Base-by-base conservation (phyloP, 2,113 vertebrate genomes). In the Mirounga angustirostris region DNA sequence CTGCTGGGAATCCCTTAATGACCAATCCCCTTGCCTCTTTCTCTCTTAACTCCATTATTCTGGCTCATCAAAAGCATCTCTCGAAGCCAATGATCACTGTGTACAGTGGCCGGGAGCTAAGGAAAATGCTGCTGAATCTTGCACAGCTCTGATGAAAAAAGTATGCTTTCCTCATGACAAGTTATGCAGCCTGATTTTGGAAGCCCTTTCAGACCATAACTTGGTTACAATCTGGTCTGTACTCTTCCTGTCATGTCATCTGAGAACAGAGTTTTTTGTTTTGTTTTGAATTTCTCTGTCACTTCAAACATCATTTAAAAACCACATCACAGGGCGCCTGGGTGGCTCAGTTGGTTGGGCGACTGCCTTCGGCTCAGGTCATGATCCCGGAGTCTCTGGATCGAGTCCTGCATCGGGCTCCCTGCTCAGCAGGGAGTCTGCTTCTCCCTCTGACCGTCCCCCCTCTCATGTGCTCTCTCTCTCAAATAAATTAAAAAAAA, bases 111-210 rank as follows among this genome's bases (percentile, higher is more conserved):
- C 26, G 24, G 67, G 56, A 46, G 92, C 0, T 4, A 89, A 0
- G 0, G 83, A 97, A 89, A 76, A 96, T 61, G 5, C 65, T 8
- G 26, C 14, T 4, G 4, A 71, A 59, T 59, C 94, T 95, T 94
- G 63, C 63, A 13, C 0, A 28, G 78, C 74, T 91, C 85, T 67
- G 86, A 90, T 3, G 40, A 74, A 18, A 74, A 40, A 54, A 15
- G 65, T 2, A 11, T 0, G 18, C 36, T 86, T 54, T 59, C 61
- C 26, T 54, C 33, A 81, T 2, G 13, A 87, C 18, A 63, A 61
- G 76, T 81, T 71, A 81, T 28, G 33, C 13, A 87, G 46, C 18
- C 92, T 92, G 88, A 95, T 54, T 96, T 67, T 80, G 95, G 74
- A 98, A 83, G 94, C 36, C 61, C 30, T 80, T 92, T 56, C 1